Base-by-base conservation (phyloP, 2,797 vertebrate species). In the Erpetoichthys calabaricus region DNA sequence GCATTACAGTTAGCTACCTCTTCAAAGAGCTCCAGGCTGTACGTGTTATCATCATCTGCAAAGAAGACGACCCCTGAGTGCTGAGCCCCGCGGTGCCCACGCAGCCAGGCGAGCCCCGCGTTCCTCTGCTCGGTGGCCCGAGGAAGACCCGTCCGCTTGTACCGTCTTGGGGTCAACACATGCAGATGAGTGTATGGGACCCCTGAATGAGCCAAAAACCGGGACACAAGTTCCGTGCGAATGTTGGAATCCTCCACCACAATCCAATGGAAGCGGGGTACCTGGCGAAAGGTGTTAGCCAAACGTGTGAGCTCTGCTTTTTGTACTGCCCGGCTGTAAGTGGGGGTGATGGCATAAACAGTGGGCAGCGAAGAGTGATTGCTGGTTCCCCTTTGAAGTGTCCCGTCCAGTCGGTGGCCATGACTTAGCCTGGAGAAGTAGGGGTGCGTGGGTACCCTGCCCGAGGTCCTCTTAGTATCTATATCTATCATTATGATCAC, bases 31-130 rank as follows among this genome's bases (percentile, higher is more conserved):
- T 98, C 92, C 76, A 98, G 84, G 60, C 95, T 98, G 83, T 98
- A 98, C 45, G 94, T 97, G 84, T 98, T 98, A 81, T 98, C 95
- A 65, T 98, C 95, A 72, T 98, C 95, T 6, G 95, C 95, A 78
- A 98, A 98, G 78, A 92, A 98, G 50, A 98, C 90, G 66, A 97
- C 92, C 0, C 92, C 95, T 3, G 81, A 49, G 66, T 91, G 86
- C 9, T 79, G 70, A 41, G 8, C 59, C 62, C 66, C 74, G 65
- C 90, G 86, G 51, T 87, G 79, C 75, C 86, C 87, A 45, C 94
- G 75, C 63, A 98, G 78, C 95, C 94, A 98, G 47, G 82, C 77
- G 42, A 98, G 85, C 42, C 91, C 95, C 8, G 75, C 81, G 67
- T 98, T 98, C 73, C 94, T 86, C 83, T 98, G 95, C 70, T 98